phyloP scores from a whole-genome alignment of 2,113 vertebrate species.

The Excalfactoria chinensis region DNA sequence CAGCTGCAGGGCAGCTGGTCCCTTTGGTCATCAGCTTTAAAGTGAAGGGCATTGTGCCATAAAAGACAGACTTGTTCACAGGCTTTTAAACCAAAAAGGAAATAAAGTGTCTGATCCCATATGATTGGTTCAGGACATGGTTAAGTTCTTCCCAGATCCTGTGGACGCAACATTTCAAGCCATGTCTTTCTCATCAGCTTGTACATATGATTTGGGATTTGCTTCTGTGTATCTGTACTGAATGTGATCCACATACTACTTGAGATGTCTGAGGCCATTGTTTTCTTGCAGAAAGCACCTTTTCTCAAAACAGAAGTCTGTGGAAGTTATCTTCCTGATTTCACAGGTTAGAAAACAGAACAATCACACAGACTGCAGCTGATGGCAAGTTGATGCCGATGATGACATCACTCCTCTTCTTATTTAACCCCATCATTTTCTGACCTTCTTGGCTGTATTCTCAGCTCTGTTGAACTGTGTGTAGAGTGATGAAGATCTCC shows the following conservation, averaged over 20 bases:
- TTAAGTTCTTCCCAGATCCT: neutral
- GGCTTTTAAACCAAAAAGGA: neutral
- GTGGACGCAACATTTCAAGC: neutral
- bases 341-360: neutral
- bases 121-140: neutral
- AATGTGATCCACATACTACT: neutral
- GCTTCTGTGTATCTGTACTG: neutral
- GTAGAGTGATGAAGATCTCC: neutral
- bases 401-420: neutral
- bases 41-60: neutral
- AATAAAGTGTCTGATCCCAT: neutral
- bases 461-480: neutral
- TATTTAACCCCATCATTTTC: neutral
- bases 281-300: neutral
- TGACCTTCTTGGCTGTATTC: neutral
- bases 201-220: neutral
- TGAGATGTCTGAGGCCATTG: neutral
- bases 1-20: rapidly evolving
- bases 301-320: neutral
- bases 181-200: neutral
- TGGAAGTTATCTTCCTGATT: neutral
- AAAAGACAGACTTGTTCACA: neutral
- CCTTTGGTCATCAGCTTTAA: neutral
- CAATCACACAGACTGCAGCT: neutral
- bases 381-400: neutral